phyloP scores from a whole-genome alignment of 2,888 invertebrate genomes.

The Lepidonotus clava region DNA sequence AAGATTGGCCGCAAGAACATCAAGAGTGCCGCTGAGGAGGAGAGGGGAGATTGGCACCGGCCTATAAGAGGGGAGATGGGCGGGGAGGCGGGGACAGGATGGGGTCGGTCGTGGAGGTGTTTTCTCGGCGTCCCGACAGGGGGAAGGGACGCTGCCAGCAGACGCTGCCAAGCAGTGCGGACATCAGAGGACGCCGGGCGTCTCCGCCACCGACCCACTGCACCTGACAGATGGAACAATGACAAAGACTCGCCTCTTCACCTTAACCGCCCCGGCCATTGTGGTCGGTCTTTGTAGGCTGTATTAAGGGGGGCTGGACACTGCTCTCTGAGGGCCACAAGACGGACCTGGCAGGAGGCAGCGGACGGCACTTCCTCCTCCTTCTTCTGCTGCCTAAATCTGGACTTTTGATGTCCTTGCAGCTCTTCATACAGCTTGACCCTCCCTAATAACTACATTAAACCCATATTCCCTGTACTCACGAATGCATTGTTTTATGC shows the following conservation, averaged over 20 bases:
- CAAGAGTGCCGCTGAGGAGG: not conserved
- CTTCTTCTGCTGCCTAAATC: no score
- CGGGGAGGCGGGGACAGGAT: not conserved
- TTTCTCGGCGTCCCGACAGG: not conserved
- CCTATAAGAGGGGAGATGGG: not conserved
- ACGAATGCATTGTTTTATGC: no score
- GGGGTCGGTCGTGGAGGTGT: not conserved
- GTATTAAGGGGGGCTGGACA: no score
- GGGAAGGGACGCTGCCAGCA: not conserved
- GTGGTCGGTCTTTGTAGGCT: no score
- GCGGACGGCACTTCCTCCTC: no score
- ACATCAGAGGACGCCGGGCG: not conserved
- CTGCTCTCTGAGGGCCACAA: not conserved
- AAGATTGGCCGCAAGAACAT: not conserved
- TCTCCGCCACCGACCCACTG: not conserved
- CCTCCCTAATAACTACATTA: no score
- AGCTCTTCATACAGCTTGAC: no score
- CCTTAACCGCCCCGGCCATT: not conserved
- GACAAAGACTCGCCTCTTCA: constrained; percentile 12
- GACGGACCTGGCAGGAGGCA: not conserved
- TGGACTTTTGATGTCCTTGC: not conserved
- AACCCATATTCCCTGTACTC: no score
- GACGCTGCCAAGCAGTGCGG: not conserved
- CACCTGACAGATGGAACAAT: not conserved
- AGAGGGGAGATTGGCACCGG: not conserved